These are phyloP conservation scores for Drosophila anomelani DNA, from an alignment of 2,888 invertebrate genomes.

Conservation along the genomic window DNA sequence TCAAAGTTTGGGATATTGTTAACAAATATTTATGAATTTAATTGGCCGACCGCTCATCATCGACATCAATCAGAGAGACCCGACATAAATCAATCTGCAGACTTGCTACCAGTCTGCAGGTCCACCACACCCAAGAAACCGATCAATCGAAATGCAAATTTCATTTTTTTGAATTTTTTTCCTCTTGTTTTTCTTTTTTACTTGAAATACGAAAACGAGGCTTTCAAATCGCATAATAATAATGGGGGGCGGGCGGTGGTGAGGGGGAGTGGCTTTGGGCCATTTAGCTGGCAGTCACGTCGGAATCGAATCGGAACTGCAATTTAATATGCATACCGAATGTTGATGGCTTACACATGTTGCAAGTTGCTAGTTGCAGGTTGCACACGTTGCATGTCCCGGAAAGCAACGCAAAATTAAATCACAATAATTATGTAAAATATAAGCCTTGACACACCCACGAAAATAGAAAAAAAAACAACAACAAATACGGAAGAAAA, in stretches of 20 bases:
- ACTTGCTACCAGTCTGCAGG: constrained; percentile 32
- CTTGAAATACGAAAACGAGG: constrained; percentile 43
- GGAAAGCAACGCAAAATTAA: constrained; percentile 61
- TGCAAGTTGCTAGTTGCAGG: constrained; percentile 25
- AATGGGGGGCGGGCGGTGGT: constrained; percentile 24
- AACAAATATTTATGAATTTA: constrained; percentile 62
- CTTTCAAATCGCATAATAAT: constrained; percentile 65
- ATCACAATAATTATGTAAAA: constrained; percentile 79
- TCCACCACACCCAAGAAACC: constrained; percentile 28
- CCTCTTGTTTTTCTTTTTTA: background rate
- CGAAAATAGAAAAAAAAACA: background rate
- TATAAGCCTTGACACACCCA: constrained; percentile 32
- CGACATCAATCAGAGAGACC: constrained; percentile 65
- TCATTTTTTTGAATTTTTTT: background rate
- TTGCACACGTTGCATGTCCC: constrained; percentile 32
- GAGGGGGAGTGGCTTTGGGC: constrained; percentile 12
- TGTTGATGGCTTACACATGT: constrained; percentile 47
- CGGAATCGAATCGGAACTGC: constrained; percentile 49
- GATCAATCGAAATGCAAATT: constrained; percentile 30
- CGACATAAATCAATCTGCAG: constrained; percentile 64
- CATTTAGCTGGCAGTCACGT: constrained; percentile 43
- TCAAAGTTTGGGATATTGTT: constrained; percentile 48
- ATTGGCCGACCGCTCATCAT: constrained; percentile 50
- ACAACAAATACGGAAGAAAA: constrained; percentile 31
- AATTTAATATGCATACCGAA: constrained; percentile 36